Conservation (phyloP, 2,797 vertebrate genomes). For the Cheirogaleus major region DNA sequence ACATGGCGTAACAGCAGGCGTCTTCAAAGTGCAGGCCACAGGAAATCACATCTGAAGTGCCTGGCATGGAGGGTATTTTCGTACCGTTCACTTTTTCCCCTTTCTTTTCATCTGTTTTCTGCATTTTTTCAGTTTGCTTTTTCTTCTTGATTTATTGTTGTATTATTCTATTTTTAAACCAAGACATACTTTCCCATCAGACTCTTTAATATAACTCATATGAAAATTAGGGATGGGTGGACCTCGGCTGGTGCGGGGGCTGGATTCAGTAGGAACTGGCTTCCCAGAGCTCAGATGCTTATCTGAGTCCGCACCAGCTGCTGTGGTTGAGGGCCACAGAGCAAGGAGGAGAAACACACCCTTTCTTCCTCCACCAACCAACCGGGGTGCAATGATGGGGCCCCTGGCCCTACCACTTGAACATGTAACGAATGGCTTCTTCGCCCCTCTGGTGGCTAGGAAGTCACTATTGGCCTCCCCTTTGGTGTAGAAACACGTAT, state of each 20-base stretch:
- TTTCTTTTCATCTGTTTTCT: constrained; percentile 86
- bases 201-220: constrained; percentile 83
- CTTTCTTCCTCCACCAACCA: not conserved
- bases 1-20: constrained; percentile 63
- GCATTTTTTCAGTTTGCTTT: constrained; percentile 77
- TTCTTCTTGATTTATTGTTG: constrained; percentile 85
- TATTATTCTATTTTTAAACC: constrained; percentile 88
- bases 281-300: constrained; percentile 73
- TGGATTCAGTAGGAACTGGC: constrained; percentile 57
- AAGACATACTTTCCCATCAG: constrained; percentile 81
- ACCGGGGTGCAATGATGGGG: not conserved
- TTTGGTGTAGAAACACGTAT: not conserved
- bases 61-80: constrained; percentile 84
- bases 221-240: constrained; percentile 81
- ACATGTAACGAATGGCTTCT: no score
- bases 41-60: constrained; percentile 83
- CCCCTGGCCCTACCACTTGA: not conserved
- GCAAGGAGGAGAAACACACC: not conserved
- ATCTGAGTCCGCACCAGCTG: constrained; percentile 68
- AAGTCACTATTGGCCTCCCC: not conserved
- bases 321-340: not conserved
- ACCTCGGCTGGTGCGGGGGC: constrained; percentile 75
- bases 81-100: constrained; percentile 79
- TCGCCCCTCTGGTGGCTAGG: not conserved
- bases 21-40: constrained; percentile 75